phyloP scores from a whole-genome alignment of 2,888 invertebrate genomes.

The Zeuzera pyrina region DNA sequence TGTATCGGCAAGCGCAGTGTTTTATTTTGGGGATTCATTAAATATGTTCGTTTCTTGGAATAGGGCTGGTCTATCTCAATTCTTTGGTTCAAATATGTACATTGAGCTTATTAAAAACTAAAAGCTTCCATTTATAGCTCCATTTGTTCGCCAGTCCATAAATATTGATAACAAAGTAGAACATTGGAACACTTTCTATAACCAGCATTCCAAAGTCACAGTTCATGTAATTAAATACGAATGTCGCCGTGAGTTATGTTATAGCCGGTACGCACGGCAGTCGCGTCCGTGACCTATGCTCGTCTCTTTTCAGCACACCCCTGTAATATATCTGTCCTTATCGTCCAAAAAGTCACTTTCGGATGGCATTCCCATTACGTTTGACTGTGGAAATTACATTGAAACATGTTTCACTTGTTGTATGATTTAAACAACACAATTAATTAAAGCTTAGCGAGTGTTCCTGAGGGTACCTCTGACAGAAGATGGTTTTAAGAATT shows the following conservation, averaged over 20 bases:
- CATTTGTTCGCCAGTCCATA: too few relatives aligned
- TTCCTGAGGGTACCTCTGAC: too few relatives aligned
- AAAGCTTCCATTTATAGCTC: too few relatives aligned
- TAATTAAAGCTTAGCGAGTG: too few relatives aligned
- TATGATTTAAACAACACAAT: conserved; percentile 3
- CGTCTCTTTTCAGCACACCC: conserved; percentile 6
- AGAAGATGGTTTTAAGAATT: too few relatives aligned
- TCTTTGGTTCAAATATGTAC: too few relatives aligned
- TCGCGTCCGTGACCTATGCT: conserved; percentile 1
- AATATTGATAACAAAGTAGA: too few relatives aligned
- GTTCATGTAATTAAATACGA: conserved; percentile 16
- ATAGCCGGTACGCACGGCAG: conserved; percentile 19
- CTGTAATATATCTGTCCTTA: conserved; percentile 5
- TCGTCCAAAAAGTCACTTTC: conserved; percentile 16
- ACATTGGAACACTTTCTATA: conserved; percentile 11
- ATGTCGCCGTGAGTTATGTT: conserved; percentile 15
- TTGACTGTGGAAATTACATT: conserved; percentile 11
- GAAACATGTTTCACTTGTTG: conserved; percentile 13
- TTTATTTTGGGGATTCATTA: too few relatives aligned
- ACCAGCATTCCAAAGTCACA: conserved; percentile 5
- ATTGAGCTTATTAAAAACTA: too few relatives aligned
- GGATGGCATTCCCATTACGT: conserved; percentile 17
- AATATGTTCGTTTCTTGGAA: too few relatives aligned
- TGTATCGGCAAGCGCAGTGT: too few relatives aligned
- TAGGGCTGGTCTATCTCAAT: too few relatives aligned